Evolutionary conservation across 2,113 vertebrate genomes (phyloP), one percentile per base, ranked within the genome.

Genomic region (Thunnus thynnus): DNA sequence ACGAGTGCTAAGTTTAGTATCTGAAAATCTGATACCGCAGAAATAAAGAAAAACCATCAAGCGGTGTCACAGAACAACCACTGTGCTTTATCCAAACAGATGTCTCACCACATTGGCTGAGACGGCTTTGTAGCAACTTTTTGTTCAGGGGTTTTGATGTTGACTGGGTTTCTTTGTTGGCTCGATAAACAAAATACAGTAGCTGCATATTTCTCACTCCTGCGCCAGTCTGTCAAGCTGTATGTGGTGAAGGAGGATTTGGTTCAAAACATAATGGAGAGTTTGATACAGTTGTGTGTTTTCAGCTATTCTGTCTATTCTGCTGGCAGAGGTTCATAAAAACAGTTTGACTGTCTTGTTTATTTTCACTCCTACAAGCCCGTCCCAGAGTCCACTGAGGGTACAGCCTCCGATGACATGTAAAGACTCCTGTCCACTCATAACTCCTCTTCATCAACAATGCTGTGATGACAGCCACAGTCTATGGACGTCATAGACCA

Each of bases 41-140:
- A 80, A 81, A 51, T 14, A 67, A 83, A 71, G 57, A 68, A 68
- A 56, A 72, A 17, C 0, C 72, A 81, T 79, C 84, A 84, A 81
- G 67, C 66, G 13, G 44, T 76, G 72, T 77, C 81, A 68, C 55
- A 70, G 76, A 68, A 76, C 89, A 68, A 82, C 76, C 56, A 14
- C 82, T 77, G 80, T 77, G 88, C 77, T 72, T 51, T 72, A 27
- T 22, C 68, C 86, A 77, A 85, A 79, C 74, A 88, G 84, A 86
- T 62, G 84, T 18, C 27, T 71, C 78, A 3, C 57, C 66, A 30
- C 80, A 50, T 75, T 50, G 62, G 80, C 78, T 60, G 79, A 62
- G 63, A 74, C 63, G 6, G 76, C 77, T 82, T 84, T 76, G 83
- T 52, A 56, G 69, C 44, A 41, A 61, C 67, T 75, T 78, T 22